These are phyloP conservation scores for Teleiodes luculella DNA, from an alignment of 2,888 invertebrate species.

Conservation along the genomic window DNA sequence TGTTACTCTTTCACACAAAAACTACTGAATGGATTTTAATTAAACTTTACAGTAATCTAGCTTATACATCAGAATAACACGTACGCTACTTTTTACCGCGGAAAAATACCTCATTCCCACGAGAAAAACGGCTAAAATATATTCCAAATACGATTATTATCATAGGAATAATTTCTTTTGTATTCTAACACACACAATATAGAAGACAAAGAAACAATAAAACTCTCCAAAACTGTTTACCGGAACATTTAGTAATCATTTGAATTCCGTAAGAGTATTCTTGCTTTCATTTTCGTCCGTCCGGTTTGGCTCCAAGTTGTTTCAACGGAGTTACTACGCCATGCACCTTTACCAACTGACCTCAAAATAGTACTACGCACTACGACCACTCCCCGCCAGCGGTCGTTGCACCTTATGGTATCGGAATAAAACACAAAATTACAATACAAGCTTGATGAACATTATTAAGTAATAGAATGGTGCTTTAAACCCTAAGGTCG, in stretches of 20 bases:
- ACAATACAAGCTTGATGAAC: background rate
- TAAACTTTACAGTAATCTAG: too few relatives aligned
- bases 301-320: background rate
- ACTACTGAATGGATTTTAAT: too few relatives aligned
- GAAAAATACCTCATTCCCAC: too few relatives aligned
- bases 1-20: too few relatives aligned
- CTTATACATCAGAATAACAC: too few relatives aligned
- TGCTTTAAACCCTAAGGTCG: background rate
- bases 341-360: slow-evolving; percentile 13
- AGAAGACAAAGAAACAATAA: background rate
- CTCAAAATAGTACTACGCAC: slow-evolving; percentile 10
- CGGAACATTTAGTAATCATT: background rate
- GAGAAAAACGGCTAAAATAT: too few relatives aligned
- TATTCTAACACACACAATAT: background rate
- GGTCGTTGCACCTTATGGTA: slow-evolving; percentile 2
- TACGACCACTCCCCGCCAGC: background rate
- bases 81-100: too few relatives aligned
- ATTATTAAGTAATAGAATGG: background rate
- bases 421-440: slow-evolving; percentile 10
- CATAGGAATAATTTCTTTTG: too few relatives aligned
- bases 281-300: slow-evolving; percentile 8
- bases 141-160: too few relatives aligned
- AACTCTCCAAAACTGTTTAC: background rate
- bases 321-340: background rate
- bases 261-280: background rate